Evolutionary conservation across 2,888 invertebrate species (phyloP), one percentile per base, ranked within the genome.

Genomic region (Lysandra bellargus): DNA sequence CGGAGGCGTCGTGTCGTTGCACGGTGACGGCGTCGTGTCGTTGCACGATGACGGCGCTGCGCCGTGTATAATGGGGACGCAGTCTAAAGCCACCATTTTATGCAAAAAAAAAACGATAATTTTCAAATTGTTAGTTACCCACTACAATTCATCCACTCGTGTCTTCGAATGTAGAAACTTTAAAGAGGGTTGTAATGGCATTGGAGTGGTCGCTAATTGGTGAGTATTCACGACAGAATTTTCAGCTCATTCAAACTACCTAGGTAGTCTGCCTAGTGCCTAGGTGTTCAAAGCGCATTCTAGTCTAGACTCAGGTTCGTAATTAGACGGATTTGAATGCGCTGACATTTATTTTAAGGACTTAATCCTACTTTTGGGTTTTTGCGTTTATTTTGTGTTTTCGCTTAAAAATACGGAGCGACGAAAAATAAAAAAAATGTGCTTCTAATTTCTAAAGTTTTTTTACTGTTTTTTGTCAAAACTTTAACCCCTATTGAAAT

Each of bases 201-300:
- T 57, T 57, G 17, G 3, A 57, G 57, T 57, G 57, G 57, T 57
- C 57, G 57, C 57, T 57, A 57, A 57, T 57, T 57, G 57, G 80
- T 57, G 79, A 78, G 53, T 53, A 80, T 82, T 81, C 79, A 80
- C 17, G 69, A 7, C 49, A 49, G 30, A 72, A 73, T 73, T 73
- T 73, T 73, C 73, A 73, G 73, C 40, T 73, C 40, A 40, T 73
- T 12, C 30, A 73, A 12, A 73, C 37, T 73, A 73, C 57, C 57
- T 17, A 57, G 17, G 57, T 57, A 57, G 53, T 53, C 53, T 44
- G 44, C 44, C 44, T 44, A 44, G 49, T 9, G 49, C 30, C 33
- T 73, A 40, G 37, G 73, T 73, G 73, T 73, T 73, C 40, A 73
- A 37, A 30, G 73, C 73, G 72, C 30, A 72, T 5, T 72, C 72